Conservation (phyloP, 2,797 vertebrate genomes). For the Antennarius maculatus region DNA sequence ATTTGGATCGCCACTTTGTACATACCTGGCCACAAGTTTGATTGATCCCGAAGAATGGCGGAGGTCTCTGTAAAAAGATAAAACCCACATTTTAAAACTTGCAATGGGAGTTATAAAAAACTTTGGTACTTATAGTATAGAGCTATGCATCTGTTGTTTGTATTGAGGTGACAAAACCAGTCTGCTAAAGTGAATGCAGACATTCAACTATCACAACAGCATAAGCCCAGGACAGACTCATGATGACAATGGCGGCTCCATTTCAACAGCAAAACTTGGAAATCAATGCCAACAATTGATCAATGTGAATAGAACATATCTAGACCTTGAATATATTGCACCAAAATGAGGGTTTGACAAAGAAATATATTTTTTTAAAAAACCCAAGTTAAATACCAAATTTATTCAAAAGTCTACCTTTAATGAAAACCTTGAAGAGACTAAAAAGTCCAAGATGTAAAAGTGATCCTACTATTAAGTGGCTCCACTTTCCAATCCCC, state of each 20-base stretch:
- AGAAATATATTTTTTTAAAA: too few relatives aligned
- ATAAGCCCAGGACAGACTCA: not conserved
- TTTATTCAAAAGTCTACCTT: too few relatives aligned
- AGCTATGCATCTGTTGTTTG: not conserved
- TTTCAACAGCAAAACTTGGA: not conserved
- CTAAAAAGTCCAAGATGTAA: too few relatives aligned
- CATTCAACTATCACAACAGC: not conserved
- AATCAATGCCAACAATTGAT: not conserved
- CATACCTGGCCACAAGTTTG: constrained; percentile 72
- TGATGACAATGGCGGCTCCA: not conserved
- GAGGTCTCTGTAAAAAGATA: constrained; percentile 66
- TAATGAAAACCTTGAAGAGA: too few relatives aligned
- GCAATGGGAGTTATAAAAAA: not conserved
- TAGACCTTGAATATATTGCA: too few relatives aligned
- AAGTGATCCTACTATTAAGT: constrained; percentile 80
- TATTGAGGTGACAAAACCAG: not conserved
- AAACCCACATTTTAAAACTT: not conserved
- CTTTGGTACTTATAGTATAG: not conserved
- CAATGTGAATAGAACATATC: too few relatives aligned
- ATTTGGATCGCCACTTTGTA: constrained; percentile 72
- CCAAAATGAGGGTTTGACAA: too few relatives aligned
- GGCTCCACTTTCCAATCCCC: constrained; percentile 82
- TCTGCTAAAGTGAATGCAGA: not conserved
- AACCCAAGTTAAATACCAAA: too few relatives aligned
- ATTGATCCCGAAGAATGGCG: constrained; percentile 65